Percentiles rank a stretch among this genome's conserved stretches.
These are phyloP conservation scores for Drosophila saltans DNA, from an alignment of 1,140 invertebrate species.

Conservation along the genomic window DNA sequence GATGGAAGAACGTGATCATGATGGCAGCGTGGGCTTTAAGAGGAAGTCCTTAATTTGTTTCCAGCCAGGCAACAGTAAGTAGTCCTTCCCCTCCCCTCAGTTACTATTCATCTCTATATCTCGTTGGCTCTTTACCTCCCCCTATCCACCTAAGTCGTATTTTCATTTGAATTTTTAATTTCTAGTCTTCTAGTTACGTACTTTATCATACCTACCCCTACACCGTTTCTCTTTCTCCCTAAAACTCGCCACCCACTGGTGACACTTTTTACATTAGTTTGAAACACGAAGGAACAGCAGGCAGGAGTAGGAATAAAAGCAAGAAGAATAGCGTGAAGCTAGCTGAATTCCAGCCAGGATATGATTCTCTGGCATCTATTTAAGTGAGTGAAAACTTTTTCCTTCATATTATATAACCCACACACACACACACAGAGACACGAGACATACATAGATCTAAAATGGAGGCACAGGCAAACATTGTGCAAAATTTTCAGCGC, in stretches of 20 bases:
- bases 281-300: conserved; percentile 39
- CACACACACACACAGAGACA: conserved; percentile 26
- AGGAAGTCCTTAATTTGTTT: conserved; percentile 76
- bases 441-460: conserved; percentile 18
- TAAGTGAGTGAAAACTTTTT: conserved; percentile 75
- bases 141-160: conserved; percentile 38
- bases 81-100: conserved; percentile 1
- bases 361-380: conserved; percentile 70
- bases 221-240: not conserved
- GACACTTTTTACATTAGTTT: conserved; percentile 75
- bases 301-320: not conserved
- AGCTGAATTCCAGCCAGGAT: conserved; percentile 44
- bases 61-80: conserved; percentile 20
- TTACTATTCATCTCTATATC: not conserved
- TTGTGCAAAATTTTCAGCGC: conserved; percentile 72
- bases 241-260: conserved; percentile 29
- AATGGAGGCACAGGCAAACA: conserved; percentile 50
- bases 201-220: conserved; percentile 1
- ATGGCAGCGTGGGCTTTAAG: conserved; percentile 2
- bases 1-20: not conserved
- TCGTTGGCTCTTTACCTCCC: not conserved
- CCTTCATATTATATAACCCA: conserved; percentile 55
- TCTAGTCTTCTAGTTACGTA: conserved; percentile 18
- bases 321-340: not conserved
- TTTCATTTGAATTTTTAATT: conserved; percentile 81